Evolutionary conservation across 2,888 invertebrate genomes (phyloP).

Genomic region (Oscheius sp.): DNA sequence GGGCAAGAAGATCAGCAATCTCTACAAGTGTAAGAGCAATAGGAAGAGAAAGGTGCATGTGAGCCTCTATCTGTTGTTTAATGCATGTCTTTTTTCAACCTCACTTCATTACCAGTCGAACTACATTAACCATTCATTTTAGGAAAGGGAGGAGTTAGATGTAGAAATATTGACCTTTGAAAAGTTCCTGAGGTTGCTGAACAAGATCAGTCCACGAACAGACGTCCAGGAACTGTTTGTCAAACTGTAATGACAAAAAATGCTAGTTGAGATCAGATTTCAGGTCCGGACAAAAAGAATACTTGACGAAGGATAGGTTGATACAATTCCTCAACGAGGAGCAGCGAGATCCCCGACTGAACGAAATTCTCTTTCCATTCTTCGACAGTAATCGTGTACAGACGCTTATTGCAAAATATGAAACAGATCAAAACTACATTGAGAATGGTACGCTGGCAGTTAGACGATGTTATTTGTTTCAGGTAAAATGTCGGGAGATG

Average conservation of each 20-base stretch:
- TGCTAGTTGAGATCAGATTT: not conserved
- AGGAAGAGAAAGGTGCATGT: conserved; percentile 50
- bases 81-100: conserved; percentile 13
- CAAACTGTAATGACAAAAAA: conserved; percentile 57
- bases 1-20: conserved; percentile 55
- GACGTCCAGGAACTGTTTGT: conserved; percentile 95
- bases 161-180: conserved; percentile 94
- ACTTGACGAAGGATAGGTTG: conserved; percentile 64
- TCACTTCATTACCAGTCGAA: not conserved
- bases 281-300: conserved; percentile 69
- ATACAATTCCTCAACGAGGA: conserved; percentile 75
- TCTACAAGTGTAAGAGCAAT: conserved; percentile 60
- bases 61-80: conserved; percentile 2
- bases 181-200: conserved; percentile 96
- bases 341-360: conserved; percentile 95
- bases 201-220: conserved; percentile 97
- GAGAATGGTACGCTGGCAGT: conserved; percentile 39
- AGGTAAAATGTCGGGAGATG: conserved; percentile 80
- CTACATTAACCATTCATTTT: conserved; percentile 31
- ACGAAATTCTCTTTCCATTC: conserved; percentile 96
- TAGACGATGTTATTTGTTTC: not conserved
- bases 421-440: conserved; percentile 66
- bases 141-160: conserved; percentile 89
- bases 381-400: conserved; percentile 91
- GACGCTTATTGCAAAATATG: conserved; percentile 90